These are phyloP conservation scores for Scaptomyza tumidula DNA, from an alignment of 2,888 invertebrate species.

Conservation along the genomic window DNA sequence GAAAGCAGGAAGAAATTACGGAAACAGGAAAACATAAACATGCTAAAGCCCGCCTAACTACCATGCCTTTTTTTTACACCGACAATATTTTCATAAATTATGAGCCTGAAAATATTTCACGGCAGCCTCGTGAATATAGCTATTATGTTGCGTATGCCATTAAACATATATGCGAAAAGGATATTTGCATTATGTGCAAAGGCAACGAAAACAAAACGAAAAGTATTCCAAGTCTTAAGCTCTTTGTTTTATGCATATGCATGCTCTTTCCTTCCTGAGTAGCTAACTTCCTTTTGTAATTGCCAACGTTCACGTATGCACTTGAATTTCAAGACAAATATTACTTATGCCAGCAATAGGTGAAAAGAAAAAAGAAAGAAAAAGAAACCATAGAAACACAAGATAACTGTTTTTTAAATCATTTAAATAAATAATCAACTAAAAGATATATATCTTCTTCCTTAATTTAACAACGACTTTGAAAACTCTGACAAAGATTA, in stretches of 20 bases:
- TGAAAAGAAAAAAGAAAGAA: too few species aligned
- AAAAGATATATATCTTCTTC: neutral
- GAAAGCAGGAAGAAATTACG: conserved; percentile 76
- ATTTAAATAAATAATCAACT: neutral
- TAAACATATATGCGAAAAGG: conserved; percentile 15
- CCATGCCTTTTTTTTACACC: conserved; percentile 1
- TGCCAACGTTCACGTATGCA: conserved; percentile 46
- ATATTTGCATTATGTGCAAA: conserved; percentile 48
- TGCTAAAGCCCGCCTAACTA: conserved; percentile 59
- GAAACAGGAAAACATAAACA: conserved; percentile 79
- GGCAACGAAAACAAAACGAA: neutral
- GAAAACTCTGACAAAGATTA: too few species aligned
- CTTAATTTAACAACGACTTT: too few species aligned
- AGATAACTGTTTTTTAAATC: neutral
- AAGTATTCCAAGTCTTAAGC: conserved; percentile 12
- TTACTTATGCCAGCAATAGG: conserved; percentile 35
- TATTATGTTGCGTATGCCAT: conserved; percentile 51
- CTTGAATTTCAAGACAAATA: conserved; percentile 51
- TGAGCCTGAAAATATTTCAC: conserved; percentile 71
- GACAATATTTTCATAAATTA: conserved; percentile 73
- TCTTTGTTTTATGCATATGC: conserved; percentile 67
- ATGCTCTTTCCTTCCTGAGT: conserved; percentile 20
- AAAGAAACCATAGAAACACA: too few species aligned
- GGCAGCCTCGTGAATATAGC: conserved; percentile 68
- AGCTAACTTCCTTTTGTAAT: conserved; percentile 16